Conservation (phyloP, 1,140 invertebrate genomes). For the Pantala flavescens region DNA sequence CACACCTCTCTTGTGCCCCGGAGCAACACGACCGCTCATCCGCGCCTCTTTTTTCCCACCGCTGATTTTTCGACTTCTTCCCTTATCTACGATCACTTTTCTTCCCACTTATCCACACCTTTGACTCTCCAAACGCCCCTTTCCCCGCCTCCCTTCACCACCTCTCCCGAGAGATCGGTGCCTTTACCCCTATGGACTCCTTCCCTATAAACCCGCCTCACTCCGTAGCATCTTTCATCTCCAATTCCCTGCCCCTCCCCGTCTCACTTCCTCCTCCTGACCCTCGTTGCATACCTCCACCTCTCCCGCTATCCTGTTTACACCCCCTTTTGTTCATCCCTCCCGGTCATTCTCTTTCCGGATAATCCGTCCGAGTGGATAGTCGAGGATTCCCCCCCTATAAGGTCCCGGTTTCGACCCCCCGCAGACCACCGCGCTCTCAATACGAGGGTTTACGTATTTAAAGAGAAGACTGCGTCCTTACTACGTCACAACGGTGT, state of each 20-base stretch:
- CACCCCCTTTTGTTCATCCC: background rate
- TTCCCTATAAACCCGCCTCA: background rate
- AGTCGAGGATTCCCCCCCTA: background rate
- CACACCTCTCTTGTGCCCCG: background rate
- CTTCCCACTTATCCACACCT: constrained; percentile 7
- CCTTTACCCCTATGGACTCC: background rate
- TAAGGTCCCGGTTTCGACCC: background rate
- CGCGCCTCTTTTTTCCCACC: background rate
- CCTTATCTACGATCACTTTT: background rate
- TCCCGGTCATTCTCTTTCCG: too few relatives aligned
- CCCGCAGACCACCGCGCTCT: background rate
- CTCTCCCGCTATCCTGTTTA: background rate
- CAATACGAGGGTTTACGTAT: too few relatives aligned
- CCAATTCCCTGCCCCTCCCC: background rate
- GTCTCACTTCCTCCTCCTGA: background rate
- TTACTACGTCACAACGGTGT: too few relatives aligned
- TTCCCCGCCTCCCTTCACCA: background rate
- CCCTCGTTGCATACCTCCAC: background rate
- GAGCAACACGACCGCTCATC: background rate
- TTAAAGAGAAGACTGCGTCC: too few relatives aligned
- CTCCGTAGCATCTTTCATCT: background rate
- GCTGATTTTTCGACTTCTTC: background rate
- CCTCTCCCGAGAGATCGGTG: background rate
- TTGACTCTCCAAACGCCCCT: background rate
- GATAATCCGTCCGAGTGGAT: background rate